phyloP scores from a whole-genome alignment of 2,797 vertebrate genomes.

The Ciconia nigra region DNA sequence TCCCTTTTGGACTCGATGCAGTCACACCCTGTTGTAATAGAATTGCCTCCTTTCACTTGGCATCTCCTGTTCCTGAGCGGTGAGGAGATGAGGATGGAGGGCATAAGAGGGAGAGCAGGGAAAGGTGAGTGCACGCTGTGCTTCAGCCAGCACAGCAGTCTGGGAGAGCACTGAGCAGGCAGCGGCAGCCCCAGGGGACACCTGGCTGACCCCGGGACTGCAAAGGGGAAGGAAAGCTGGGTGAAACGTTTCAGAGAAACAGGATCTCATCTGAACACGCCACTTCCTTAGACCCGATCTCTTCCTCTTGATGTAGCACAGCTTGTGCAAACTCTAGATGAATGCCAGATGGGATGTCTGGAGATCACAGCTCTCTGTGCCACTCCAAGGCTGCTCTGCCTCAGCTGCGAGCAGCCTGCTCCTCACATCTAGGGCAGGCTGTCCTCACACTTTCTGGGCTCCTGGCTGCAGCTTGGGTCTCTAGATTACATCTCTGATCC shows the following conservation, averaged over 20 bases:
- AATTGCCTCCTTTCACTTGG: not conserved
- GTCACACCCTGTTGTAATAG: not conserved
- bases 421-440: not conserved
- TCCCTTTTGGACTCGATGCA: not conserved
- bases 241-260: not conserved
- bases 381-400: not conserved
- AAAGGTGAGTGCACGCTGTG: fast-evolving
- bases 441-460: not conserved
- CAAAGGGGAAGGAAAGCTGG: not conserved
- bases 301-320: not conserved
- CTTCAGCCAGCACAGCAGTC: not conserved
- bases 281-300: not conserved
- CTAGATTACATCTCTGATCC: not conserved
- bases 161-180: not conserved
- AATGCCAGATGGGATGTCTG: not conserved
- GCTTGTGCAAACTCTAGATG: not conserved
- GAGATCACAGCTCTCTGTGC: not conserved
- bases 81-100: not conserved
- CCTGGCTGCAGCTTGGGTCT: not conserved
- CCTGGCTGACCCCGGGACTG: not conserved
- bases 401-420: not conserved
- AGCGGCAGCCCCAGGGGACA: not conserved
- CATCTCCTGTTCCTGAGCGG: not conserved
- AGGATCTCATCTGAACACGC: not conserved
- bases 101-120: not conserved